Base-by-base conservation (phyloP, 2,113 vertebrate species). In the Megaceryle maxima region DNA sequence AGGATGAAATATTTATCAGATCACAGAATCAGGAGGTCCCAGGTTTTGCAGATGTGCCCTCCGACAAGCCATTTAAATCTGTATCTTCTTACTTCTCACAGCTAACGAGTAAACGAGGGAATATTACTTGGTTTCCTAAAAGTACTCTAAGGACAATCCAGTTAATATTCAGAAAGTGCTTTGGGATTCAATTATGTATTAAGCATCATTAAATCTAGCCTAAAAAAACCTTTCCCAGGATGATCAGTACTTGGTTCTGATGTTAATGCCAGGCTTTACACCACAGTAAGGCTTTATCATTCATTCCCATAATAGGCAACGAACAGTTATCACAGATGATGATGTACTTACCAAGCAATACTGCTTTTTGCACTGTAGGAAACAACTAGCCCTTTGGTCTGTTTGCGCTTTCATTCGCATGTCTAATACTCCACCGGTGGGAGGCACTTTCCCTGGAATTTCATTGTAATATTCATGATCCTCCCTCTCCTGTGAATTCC, bases 391-490 rank as follows among this genome's bases (percentile, higher is more conserved):
- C 91, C 72, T 96, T 66, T 96, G 97, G 25, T 96, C 96, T 60
- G 97, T 81, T 87, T 94, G 98, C 60, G 60, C 86, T 90, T 93
- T 97, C 89, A 97, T 39, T 51, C 97, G 95, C 88, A 97, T 93
- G 48, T 98, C 98, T 31, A 98, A 97, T 33, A 98, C 79, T 28
- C 98, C 98, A 13, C 98, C 98, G 1, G 95, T 53, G 25, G 98
- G 98, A 15, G 98, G 98, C 83, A 96, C 97, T 92, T 98, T 99
- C 90, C 98, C 98, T 37, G 98, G 98, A 96, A 98, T 98, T 96
- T 99, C 97, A 8, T 99, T 99, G 96, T 99, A 99, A 95, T 99
- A 99, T 82, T 99, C 98, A 25, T 94, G 97, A 67, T 96, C 97
- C 50, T 97, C 94, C 31, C 91, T 96, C 37, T 98, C 97, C 80